Conservation (phyloP, 2,888 invertebrate species). For the Stictocephala bisonia region DNA sequence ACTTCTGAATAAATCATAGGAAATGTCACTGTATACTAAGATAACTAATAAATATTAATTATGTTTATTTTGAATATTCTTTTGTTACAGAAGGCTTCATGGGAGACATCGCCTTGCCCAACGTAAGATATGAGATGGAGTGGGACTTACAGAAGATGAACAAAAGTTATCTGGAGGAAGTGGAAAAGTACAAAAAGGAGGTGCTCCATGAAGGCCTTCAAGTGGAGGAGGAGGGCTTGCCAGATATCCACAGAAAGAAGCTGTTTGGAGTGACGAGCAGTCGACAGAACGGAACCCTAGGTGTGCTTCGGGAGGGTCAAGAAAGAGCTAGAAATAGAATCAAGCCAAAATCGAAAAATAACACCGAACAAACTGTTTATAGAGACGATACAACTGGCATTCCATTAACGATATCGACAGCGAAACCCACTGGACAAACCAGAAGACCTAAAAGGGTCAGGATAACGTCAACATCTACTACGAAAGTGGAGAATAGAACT, state of each 20-base stretch:
- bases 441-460: neutral
- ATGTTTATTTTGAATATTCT: too few species aligned
- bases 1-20: too few species aligned
- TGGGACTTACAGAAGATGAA: slow-evolving; percentile 70
- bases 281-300: slow-evolving; percentile 25
- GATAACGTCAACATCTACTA: neutral
- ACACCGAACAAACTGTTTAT: too few species aligned
- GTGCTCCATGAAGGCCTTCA: slow-evolving; percentile 83
- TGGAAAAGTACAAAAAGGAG: slow-evolving; percentile 85
- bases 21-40: too few species aligned
- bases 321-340: slow-evolving; percentile 40
- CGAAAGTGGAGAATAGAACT: neutral
- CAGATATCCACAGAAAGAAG: slow-evolving; percentile 66
- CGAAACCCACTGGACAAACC: neutral
- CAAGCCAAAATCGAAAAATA: slow-evolving; percentile 3
- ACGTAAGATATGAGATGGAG: slow-evolving; percentile 67
- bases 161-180: slow-evolving; percentile 75
- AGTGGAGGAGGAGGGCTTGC: slow-evolving; percentile 85
- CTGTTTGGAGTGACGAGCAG: neutral
- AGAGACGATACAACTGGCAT: neutral
- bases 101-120: slow-evolving; percentile 87
- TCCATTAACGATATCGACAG: neutral
- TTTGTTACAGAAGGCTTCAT: slow-evolving; percentile 78
- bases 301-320: slow-evolving; percentile 32
- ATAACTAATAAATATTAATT: too few species aligned